These are phyloP conservation scores for Atlantisia rogersi DNA, from an alignment of 2,113 vertebrate genomes.

Conservation along the genomic window DNA sequence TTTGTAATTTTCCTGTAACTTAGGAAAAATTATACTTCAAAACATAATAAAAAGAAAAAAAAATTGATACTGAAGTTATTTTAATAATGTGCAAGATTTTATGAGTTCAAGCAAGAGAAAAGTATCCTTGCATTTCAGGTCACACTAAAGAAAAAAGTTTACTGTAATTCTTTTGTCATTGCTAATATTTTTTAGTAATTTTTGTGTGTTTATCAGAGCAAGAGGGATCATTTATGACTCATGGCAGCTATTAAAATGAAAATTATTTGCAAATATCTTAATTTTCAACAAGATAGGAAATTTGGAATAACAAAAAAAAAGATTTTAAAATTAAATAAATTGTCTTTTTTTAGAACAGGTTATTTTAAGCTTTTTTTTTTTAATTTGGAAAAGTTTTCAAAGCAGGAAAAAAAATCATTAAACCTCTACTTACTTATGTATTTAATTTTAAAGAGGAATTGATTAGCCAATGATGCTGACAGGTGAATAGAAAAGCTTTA, in stretches of 20 bases:
- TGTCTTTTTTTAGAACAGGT: neutral
- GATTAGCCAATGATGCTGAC: neutral
- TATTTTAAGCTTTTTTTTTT: neutral
- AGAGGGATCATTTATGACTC: neutral
- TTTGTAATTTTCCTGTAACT: neutral
- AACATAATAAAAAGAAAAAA: neutral
- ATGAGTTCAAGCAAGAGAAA: neutral
- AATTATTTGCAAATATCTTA: neutral
- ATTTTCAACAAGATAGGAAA: neutral
- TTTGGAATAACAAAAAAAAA: neutral
- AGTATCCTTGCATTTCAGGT: neutral
- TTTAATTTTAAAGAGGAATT: neutral
- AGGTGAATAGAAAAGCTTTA: neutral
- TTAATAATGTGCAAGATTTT: neutral
- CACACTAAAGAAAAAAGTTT: neutral
- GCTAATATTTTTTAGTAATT: neutral
- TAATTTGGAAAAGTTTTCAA: neutral
- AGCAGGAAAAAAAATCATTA: neutral
- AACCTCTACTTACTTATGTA: neutral
- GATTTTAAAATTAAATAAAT: neutral
- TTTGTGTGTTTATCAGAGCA: neutral
- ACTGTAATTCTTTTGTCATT: neutral
- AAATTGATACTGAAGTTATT: neutral
- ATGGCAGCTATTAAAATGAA: neutral
- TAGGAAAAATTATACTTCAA: neutral